Base-by-base conservation (phyloP, 2,113 vertebrate genomes). In the Entelurus aequoreus region DNA sequence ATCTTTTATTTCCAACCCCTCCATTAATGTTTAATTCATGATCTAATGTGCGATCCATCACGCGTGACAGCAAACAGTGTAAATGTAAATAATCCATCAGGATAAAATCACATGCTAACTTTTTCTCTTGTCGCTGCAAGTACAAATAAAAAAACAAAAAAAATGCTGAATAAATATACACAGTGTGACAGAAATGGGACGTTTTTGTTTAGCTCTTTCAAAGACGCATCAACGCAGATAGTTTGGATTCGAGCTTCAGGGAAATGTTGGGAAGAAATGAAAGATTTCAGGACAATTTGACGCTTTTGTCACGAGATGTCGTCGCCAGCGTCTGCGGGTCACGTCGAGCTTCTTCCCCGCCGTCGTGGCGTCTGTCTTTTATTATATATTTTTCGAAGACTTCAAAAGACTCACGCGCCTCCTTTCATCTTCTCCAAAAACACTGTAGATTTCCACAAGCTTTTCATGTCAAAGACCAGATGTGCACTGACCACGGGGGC, bases 381-480 rank as follows among this genome's bases (percentile, higher is more conserved):
- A 79, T 83, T 85, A 73, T 68, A 66, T 71, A 81, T 83, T 78
- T 46, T 46, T 28, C 77, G 71, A 79, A 89, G 84, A 82, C 88
- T 90, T 90, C 87, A 82, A 88, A 92, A 87, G 84, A 86, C 78
- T 87, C 82, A 37, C 71, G 77, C 55, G 66, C 57, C 76, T 66
- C 69, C 92, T 92, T 93, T 94, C 90, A 94, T 92, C 92, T 87
- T 57, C 42, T 83, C 93, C 91, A 92, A 92, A 92, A 89, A 89
- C 69, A 88, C 81, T 79, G 48, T n/a, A 46, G 48, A 69, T 72
- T 55, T 63, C 37, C 51, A 50, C 42, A 60, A 75, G 52, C 72
- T 68, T 72, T 62, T 79, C 47, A 60, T 76, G 62, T 71, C 68
- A 67, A 62, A 74, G 60, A 75, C 69, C 66, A 84, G 83, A 83